Evolutionary conservation across 2,797 vertebrate genomes (phyloP), one percentile per base, ranked within the genome.

Genomic region (Characodon lateralis): DNA sequence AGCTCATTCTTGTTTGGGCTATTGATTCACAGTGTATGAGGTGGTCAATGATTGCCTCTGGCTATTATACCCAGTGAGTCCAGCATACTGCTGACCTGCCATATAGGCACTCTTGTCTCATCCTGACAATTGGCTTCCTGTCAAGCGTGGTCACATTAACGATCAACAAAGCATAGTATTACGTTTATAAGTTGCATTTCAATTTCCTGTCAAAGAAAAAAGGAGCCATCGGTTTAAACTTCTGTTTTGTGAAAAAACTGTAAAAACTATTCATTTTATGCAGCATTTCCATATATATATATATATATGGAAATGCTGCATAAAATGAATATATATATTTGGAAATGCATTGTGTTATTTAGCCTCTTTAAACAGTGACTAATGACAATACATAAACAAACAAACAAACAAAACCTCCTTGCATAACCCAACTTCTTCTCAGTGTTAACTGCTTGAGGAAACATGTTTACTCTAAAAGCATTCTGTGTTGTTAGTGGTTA

Each of bases 11-110:
- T 76, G 82, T 80, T 39, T 77, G 56, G 73, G 26, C 79, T 56
- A 95, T 94, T 91, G 92, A 95, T 95, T 88, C 76, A 79, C 91
- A 90, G 80, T 88, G 90, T 86, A 84, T 91, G 87, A 89, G 84
- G 65, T 89, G 80, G 91, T 92, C 90, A 93, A 88, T 91, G 87
- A 81, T 85, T 78, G 86, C 90, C 89, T 81, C 72, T 39, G 82
- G 91, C 81, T 72, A 74, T 89, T 90, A 89, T 74, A 86, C 77
- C 81, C 89, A 79, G 81, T 85, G 80, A 89, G 83, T 87, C 87
- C 82, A 76, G 83, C 80, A 35, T 85, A 80, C 77, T 72, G 85
- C 82, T 92, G 92, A 92, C 91, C 92, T 92, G 89, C 90, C 92
- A 90, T 76, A 28, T 80, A 87, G 90, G 84, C 90, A 80, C 86